Conservation (phyloP, 1,140 invertebrate species). For the Sycophaga agraensis region DNA sequence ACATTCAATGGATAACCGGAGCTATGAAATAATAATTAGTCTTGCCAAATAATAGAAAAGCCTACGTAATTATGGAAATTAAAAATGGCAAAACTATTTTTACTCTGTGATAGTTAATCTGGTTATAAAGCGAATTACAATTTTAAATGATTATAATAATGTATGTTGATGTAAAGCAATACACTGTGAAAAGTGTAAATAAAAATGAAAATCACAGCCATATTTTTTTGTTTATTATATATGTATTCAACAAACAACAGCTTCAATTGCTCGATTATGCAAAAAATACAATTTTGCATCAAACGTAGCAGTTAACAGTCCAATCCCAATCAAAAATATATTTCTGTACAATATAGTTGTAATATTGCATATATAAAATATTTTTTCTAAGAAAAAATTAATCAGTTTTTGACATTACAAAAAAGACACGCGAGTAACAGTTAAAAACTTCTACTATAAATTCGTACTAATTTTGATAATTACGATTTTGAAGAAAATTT, state of each 20-base stretch:
- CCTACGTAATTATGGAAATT: conserved; percentile 20
- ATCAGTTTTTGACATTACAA: not conserved
- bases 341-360: no score
- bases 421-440: no score
- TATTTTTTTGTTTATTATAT: not conserved
- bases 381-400: not conserved
- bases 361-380: not conserved
- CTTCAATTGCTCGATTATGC: not conserved
- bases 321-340: no score
- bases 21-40: not conserved
- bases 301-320: no score
- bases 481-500: no score
- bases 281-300: no score
- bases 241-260: not conserved
- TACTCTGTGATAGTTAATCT: conserved; percentile 37
- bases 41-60: conserved; percentile 12
- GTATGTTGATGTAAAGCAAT: conserved; percentile 15
- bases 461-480: no score
- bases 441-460: no score
- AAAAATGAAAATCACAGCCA: conserved; percentile 14
- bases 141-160: conserved; percentile 15
- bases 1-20: not conserved
- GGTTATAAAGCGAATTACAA: conserved; percentile 7
- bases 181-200: conserved; percentile 21
- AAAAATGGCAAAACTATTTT: conserved; percentile 33